A percentile compares a stretch with the other conserved stretches of the same genome.
Evolutionary conservation across 2,797 vertebrate genomes (phyloP).

Genomic region (Tamandua tetradactyla): DNA sequence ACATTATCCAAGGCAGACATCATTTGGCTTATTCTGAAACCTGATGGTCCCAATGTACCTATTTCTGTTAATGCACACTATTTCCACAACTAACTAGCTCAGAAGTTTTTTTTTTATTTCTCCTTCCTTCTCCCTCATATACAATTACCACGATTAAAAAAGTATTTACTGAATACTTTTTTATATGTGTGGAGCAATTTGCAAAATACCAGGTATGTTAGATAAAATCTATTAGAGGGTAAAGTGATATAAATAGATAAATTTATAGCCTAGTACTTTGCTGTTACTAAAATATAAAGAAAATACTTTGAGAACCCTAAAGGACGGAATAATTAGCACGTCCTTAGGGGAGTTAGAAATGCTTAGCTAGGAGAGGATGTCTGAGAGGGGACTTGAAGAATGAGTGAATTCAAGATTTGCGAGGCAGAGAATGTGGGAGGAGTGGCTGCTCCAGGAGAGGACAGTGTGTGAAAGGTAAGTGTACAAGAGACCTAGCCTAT

Average conservation of each 20-base stretch:
- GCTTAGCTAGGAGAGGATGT: background rate
- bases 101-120: constrained; percentile 11
- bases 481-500: background rate
- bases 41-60: background rate
- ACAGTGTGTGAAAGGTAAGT: background rate
- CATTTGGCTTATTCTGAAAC: background rate
- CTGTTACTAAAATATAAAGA: constrained; percentile 12
- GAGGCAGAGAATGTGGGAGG: background rate
- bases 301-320: background rate
- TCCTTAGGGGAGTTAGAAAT: background rate
- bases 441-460: background rate
- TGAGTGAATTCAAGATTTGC: background rate
- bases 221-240: background rate
- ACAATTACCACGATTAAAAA: background rate
- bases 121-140: background rate
- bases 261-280: background rate
- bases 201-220: background rate
- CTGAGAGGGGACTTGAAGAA: background rate
- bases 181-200: background rate
- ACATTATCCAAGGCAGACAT: background rate
- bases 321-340: background rate
- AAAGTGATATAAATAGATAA: background rate
- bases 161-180: background rate
- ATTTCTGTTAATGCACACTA: background rate
- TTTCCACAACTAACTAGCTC: background rate